Evolutionary conservation across 2,113 vertebrate species (phyloP).

Genomic region (Galemys pyrenaicus): DNA sequence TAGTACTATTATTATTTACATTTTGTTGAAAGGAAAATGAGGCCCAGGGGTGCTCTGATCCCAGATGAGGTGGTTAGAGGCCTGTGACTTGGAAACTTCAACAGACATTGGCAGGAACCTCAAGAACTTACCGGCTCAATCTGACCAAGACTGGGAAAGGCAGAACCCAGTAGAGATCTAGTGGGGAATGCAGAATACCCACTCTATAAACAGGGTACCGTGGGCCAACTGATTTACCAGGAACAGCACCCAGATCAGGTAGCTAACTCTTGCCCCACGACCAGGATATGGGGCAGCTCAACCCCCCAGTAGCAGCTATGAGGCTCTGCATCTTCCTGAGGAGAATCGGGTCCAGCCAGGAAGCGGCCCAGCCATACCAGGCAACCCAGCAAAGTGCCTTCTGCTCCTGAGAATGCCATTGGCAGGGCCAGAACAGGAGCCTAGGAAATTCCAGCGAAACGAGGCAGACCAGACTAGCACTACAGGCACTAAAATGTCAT

Average conservation of each 20-base stretch:
- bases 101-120: background rate
- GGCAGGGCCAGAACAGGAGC: background rate
- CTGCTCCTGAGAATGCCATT: fast-evolving
- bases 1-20: background rate
- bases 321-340: background rate
- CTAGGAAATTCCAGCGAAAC: too few species aligned
- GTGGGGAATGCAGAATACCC: background rate
- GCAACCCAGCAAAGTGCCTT: background rate
- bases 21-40: background rate
- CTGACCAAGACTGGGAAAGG: background rate
- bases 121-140: background rate
- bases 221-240: background rate
- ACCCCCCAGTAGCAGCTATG: too few species aligned
- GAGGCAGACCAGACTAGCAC: background rate
- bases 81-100: background rate
- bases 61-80: background rate
- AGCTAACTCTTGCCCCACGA: background rate
- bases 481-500: background rate
- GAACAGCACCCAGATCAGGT: background rate
- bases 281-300: background rate
- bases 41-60: background rate
- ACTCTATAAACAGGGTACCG: background rate
- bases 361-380: background rate
- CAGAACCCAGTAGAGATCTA: background rate
- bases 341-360: background rate